Evolutionary conservation across 2,113 vertebrate species (phyloP).

Genomic region (Plecotus auritus): DNA sequence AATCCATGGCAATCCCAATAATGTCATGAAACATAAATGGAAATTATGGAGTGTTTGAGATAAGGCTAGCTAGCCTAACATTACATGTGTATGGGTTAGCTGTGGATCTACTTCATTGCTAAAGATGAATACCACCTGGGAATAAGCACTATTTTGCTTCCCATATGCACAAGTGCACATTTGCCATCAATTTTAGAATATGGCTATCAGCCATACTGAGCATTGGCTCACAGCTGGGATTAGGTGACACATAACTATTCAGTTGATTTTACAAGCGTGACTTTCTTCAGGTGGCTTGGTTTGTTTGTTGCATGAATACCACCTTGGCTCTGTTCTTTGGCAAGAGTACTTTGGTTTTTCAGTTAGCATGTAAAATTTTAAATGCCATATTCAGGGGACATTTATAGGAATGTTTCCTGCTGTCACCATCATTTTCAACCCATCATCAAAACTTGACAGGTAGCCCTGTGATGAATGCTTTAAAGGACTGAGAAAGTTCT

Average conservation of each 20-base stretch:
- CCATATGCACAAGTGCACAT: not conserved
- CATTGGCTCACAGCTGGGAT: not conserved
- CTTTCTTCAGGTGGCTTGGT: not conserved
- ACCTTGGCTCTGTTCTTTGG: not conserved
- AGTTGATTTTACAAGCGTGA: not conserved
- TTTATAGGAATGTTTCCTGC: constrained; percentile 2
- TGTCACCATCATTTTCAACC: constrained; percentile 6
- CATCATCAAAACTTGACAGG: constrained; percentile 28
- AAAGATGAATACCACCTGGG: not conserved
- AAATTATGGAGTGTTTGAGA: not conserved
- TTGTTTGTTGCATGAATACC: not conserved
- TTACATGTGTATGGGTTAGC: not conserved
- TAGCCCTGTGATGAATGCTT: not conserved
- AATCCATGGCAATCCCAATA: not conserved
- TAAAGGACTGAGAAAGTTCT: not conserved
- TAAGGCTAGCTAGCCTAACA: not conserved
- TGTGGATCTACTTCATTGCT: not conserved
- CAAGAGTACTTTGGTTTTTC: not conserved
- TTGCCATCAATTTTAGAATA: not conserved
- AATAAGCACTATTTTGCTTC: not conserved
- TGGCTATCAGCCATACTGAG: not conserved
- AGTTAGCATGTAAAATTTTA: constrained; percentile 41
- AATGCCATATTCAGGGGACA: not conserved
- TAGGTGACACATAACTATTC: not conserved
- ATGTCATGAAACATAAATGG: not conserved